A percentile compares a stretch with the other conserved stretches of the same genome.
phyloP scores from a whole-genome alignment of 2,797 vertebrate species.

The Mallotus villosus region DNA sequence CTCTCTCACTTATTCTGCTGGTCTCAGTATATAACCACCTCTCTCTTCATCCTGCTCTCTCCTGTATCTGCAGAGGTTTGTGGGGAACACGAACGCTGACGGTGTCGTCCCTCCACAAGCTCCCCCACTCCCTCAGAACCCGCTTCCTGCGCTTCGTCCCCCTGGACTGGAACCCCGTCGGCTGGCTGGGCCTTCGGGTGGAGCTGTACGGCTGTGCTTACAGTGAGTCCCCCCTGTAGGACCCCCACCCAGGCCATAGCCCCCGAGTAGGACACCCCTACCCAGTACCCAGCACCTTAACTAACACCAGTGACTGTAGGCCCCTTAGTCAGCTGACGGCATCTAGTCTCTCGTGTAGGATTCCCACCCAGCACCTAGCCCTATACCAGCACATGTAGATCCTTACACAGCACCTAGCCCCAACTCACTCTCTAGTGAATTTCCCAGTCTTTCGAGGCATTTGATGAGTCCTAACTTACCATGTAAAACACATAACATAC shows the following conservation, averaged over 20 bases:
- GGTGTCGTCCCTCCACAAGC: constrained; percentile 84
- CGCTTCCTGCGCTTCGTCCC: constrained; percentile 91
- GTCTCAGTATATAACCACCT: neutral
- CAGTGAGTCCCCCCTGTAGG: constrained; percentile 80
- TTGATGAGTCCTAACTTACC: no score
- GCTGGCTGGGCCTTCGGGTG: constrained; percentile 86
- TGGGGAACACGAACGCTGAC: constrained; percentile 89
- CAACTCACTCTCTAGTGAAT: no score
- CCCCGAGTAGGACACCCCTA: neutral
- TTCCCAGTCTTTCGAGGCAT: no score
- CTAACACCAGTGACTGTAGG: no score
- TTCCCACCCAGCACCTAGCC: no score
- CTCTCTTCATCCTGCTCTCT: neutral
- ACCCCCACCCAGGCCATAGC: neutral
- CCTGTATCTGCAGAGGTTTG: constrained; percentile 77
- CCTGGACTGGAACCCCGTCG: constrained; percentile 85
- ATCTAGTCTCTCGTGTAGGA: no score
- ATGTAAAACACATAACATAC: no score
- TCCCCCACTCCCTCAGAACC: constrained; percentile 85
- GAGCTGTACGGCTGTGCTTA: constrained; percentile 92
- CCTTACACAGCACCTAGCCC: neutral
- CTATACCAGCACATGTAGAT: neutral
- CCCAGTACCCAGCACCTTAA: neutral
- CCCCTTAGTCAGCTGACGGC: no score
- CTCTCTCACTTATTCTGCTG: neutral